Base-by-base conservation (phyloP, 2,113 vertebrate genomes). In the Zosterops japonicus region DNA sequence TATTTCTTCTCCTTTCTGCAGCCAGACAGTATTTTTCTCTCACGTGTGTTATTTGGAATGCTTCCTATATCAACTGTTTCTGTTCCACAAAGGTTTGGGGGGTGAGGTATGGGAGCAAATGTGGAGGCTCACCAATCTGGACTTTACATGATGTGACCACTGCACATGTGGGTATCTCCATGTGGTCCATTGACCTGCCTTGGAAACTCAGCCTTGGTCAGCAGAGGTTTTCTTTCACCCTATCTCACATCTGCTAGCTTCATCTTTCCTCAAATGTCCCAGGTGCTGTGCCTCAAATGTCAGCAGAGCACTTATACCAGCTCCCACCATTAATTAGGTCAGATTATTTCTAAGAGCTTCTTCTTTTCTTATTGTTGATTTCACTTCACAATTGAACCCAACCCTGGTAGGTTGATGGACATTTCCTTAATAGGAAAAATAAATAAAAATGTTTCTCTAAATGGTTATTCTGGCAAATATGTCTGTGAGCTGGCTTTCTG, bases 71-170 rank as follows among this genome's bases (percentile, higher is more conserved):
- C 60, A 87, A 33, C 17, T 49, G 15, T 5, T 86, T 29, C 15
- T 49, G 5, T 44, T 56, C 17, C 46, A 70, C 41, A 67, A 10
- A 31, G 24, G 17, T 28, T 50, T 61, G 42, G 11, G 42, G 19
- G 83, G 15, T 28, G 53, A n/a, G 4, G 3, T 22, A 41, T 1
- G 3, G 56, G 29, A 75, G 25, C 28, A 12, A 46, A 14, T 6
- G 24, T 18, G 0, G 1, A 67, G 22, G 14, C 3, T 77, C 8
- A 33, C 15, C 5, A 2, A 8, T 35, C 29, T 2, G 5, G 39
- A 70, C 22, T 14, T 36, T 36, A 35, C 6, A 6, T 22, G 35
- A 42, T 28, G 24, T 36, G 46, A 36, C 16, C 29, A 7, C n/a
- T 50, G 29, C 23, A 75, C 25, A 23, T 11, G 17, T 44, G 10